Conservation (phyloP, 1,140 invertebrate species). For the Chelonus insularis region DNA sequence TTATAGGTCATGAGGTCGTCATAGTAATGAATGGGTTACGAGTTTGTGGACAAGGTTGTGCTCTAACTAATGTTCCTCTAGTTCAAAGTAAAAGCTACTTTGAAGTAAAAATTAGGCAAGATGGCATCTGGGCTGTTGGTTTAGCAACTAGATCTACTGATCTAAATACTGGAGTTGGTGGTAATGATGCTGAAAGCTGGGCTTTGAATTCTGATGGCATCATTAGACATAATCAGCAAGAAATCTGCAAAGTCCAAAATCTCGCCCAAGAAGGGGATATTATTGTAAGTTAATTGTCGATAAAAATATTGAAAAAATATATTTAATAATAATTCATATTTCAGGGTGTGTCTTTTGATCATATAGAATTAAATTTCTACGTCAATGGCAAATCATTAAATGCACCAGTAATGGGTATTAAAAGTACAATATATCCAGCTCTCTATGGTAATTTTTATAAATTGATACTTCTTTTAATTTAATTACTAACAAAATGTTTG, state of each 20-base stretch:
- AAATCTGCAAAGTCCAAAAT: conserved; percentile 72
- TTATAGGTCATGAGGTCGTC: conserved; percentile 92
- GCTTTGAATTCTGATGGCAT: conserved; percentile 87
- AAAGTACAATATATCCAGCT: conserved; percentile 89
- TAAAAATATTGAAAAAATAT: conserved; percentile 27
- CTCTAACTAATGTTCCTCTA: conserved; percentile 88
- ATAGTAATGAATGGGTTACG: conserved; percentile 94
- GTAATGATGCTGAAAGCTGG: conserved; percentile 90
- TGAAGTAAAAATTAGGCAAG: conserved; percentile 97
- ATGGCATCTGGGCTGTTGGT: conserved; percentile 93
- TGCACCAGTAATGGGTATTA: conserved; percentile 83
- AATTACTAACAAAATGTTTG: neutral
- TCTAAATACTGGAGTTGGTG: conserved; percentile 79
- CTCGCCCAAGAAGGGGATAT: conserved; percentile 91
- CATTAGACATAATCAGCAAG: conserved; percentile 81
- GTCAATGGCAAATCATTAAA: conserved; percentile 89
- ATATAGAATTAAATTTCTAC: conserved; percentile 95
- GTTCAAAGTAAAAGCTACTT: conserved; percentile 99
- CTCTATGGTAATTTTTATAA: conserved; percentile 68
- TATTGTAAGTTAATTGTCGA: conserved; percentile 65
- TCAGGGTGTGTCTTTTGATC: conserved; percentile 91
- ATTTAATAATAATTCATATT: no score
- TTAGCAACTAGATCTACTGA: conserved; percentile 86
- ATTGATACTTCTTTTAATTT: neutral
- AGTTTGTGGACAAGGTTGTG: conserved; percentile 94